Evolutionary conservation across 2,113 vertebrate species (phyloP), one percentile per base, ranked within the genome.

Genomic region (Camelus dromedarius): DNA sequence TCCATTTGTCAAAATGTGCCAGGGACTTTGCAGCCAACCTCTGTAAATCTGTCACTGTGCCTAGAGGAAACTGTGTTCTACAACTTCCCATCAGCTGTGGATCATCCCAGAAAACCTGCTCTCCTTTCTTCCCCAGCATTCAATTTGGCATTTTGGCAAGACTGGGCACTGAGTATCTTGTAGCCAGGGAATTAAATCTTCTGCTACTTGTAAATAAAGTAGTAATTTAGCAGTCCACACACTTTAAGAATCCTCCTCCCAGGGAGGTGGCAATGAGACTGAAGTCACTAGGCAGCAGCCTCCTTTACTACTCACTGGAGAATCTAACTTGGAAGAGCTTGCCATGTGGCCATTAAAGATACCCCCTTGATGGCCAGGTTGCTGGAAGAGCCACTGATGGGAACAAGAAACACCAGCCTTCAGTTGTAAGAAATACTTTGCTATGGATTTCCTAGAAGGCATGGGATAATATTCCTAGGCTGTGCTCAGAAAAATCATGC

Each of bases 41-140:
- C 60, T 84, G 19, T 76, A 85, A 88, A 95, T 89, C 83, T 94
- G 83, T 75, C 89, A 81, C 73, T 93, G 38, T 46, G 12, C 66
- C 62, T 26, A 38, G 30, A 94, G 32, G 50, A 92, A 95, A 70
- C 15, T 75, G 18, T 67, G 69, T 28, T 69, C 46, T 60, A 8
- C 32, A 86, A 69, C 50, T 86, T 93, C 26, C 69, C 52, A 58
- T 46, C 1, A 13, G 42, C 66, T 56, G 28, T 56, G 46, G 60
- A 67, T 62, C 60, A 92, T 87, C n/a, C 20, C 16, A 20, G 35
- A 79, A 84, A 76, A 42, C 50, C 42, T 96, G 64, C 12, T 24
- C 15, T 90, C 12, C 30, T 60, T n/a, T 70, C 62, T 93, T 52
- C 15, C 90, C 62, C 73, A 93, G 26, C 66, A 89, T 90, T 83